Conservation (phyloP, 2,888 invertebrate genomes). For the Icerya purchasi region DNA sequence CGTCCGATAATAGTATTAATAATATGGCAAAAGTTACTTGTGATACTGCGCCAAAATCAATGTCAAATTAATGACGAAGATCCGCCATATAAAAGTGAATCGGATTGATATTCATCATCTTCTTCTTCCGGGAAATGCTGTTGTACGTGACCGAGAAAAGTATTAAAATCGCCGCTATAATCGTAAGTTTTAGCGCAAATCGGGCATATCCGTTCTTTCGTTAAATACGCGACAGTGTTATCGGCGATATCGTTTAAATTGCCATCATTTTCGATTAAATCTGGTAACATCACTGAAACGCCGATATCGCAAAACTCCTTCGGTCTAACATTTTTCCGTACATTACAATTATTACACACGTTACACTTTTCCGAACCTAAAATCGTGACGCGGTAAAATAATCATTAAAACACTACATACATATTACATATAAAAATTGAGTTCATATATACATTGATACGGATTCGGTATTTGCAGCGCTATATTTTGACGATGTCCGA, state of each 20-base stretch:
- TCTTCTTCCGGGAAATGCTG: background rate
- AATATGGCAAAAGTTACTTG: too few species aligned
- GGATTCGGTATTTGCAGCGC: too few species aligned
- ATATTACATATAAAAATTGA: too few species aligned
- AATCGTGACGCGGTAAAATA: too few species aligned
- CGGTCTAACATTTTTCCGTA: background rate
- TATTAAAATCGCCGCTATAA: background rate
- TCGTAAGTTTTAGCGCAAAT: background rate
- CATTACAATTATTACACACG: background rate
- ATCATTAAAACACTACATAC: too few species aligned
- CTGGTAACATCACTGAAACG: background rate
- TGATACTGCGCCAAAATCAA: too few species aligned
- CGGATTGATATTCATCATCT: background rate
- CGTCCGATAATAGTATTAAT: too few species aligned
- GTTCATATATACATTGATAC: too few species aligned
- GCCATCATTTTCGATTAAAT: background rate
- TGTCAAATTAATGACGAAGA: background rate
- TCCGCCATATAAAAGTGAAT: background rate
- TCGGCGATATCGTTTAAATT: background rate
- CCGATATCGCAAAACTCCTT: background rate
- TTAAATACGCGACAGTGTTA: background rate
- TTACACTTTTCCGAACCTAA: background rate
- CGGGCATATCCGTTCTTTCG: background rate
- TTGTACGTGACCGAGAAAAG: background rate
- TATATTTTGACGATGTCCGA: too few species aligned